Conservation (phyloP, 2,113 vertebrate genomes). For the Nyctereutes procyonoides region DNA sequence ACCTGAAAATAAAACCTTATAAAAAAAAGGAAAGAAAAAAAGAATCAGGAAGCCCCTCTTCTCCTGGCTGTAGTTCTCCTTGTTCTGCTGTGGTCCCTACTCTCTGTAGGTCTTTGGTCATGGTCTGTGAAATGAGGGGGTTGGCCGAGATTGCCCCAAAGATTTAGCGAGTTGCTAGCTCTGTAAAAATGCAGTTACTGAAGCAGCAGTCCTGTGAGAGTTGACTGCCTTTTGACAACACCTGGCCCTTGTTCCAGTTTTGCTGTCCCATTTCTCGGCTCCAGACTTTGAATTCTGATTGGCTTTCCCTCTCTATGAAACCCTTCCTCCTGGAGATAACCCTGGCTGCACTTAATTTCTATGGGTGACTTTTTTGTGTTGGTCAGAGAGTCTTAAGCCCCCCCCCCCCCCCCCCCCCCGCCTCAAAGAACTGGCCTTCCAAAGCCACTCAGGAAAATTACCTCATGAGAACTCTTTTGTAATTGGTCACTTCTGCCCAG, state of each 20-base stretch:
- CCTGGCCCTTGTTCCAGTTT: not conserved
- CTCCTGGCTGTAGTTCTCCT: not conserved
- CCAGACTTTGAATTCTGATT: not conserved
- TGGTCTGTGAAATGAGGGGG: not conserved
- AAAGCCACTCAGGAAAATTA: not conserved
- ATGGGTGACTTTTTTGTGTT: not conserved
- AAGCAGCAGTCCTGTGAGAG: not conserved
- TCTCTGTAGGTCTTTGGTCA: not conserved
- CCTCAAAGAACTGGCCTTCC: not conserved
- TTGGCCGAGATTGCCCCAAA: not conserved
- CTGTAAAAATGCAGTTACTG: not conserved
- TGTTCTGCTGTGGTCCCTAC: not conserved
- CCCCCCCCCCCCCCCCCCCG: not conserved
- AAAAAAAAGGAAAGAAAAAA: not conserved
- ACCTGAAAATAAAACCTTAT: too few species aligned
- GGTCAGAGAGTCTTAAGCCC: not conserved
- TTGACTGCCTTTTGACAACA: not conserved
- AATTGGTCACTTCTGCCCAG: not conserved
- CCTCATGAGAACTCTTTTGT: not conserved
- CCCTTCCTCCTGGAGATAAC: not conserved
- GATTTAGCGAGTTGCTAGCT: not conserved
- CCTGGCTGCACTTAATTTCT: not conserved
- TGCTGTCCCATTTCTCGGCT: not conserved
- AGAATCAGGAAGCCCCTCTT: not conserved
- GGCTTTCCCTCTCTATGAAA: not conserved